A percentile compares a stretch with the other conserved stretches of the same genome.
These are phyloP conservation scores for Trachelus tabidus DNA, from an alignment of 2,888 invertebrate species.

Conservation along the genomic window DNA sequence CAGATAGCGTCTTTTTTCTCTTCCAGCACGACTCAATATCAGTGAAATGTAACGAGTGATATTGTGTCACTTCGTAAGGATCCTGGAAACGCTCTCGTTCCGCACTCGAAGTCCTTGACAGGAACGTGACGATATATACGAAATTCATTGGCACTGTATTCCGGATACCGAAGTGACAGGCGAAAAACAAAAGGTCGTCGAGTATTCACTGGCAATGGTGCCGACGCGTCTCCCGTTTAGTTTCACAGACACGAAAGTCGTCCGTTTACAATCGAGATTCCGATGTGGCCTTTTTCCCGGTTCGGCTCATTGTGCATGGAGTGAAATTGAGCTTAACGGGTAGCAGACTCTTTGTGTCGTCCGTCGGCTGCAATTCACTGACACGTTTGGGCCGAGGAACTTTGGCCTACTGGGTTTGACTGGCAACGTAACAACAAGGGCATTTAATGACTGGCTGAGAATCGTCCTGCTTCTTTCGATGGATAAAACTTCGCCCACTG, in stretches of 20 bases:
- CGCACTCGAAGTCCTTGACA: background rate
- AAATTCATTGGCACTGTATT: background rate
- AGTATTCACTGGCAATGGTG: background rate
- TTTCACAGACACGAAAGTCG: background rate
- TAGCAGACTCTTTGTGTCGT: too few relatives aligned
- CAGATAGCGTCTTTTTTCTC: background rate
- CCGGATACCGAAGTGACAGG: background rate
- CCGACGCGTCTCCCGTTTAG: background rate
- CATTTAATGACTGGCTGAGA: too few relatives aligned
- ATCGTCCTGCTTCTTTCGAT: too few relatives aligned
- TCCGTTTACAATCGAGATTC: background rate
- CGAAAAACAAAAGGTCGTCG: background rate
- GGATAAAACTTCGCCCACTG: too few relatives aligned
- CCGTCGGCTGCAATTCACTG: too few relatives aligned
- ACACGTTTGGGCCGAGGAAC: too few relatives aligned
- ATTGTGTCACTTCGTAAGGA: background rate
- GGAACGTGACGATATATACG: background rate
- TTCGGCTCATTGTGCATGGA: background rate
- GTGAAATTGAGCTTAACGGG: too few relatives aligned
- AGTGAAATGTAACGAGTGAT: background rate
- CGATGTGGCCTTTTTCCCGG: background rate
- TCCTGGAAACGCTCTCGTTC: background rate
- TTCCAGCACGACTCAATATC: background rate
- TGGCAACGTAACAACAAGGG: too few relatives aligned
- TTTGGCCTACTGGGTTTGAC: too few relatives aligned